Conservation (phyloP, 2,113 vertebrate genomes). For the Corythornis madagascariensis region DNA sequence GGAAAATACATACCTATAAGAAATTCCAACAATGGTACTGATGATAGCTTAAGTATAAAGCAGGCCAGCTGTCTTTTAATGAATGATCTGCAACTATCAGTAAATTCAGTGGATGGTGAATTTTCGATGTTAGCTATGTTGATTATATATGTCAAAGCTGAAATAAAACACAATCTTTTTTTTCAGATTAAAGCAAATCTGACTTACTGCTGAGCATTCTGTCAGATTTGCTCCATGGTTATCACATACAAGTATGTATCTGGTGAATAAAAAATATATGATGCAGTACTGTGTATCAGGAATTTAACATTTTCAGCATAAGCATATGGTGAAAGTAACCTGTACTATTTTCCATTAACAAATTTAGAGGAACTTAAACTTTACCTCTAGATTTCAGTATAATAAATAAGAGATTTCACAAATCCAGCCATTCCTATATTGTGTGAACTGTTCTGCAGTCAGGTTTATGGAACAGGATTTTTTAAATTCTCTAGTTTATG, state of each 20-base stretch:
- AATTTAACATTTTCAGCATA: neutral
- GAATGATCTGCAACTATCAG: neutral
- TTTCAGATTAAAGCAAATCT: neutral
- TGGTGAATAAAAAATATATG: neutral
- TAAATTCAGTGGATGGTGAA: neutral
- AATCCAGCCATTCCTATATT: neutral
- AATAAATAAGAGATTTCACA: neutral
- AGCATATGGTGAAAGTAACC: neutral
- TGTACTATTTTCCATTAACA: neutral
- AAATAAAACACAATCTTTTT: neutral
- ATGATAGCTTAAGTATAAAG: neutral
- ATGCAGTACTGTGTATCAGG: neutral
- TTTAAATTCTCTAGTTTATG: neutral
- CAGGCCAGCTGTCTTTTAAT: neutral
- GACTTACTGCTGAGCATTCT: neutral
- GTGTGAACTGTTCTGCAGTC: neutral
- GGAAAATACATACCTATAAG: neutral
- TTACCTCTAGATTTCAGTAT: neutral
- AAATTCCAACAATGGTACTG: neutral
- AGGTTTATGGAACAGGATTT: neutral
- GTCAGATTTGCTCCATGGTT: neutral
- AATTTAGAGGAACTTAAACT: neutral
- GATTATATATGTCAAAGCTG: neutral
- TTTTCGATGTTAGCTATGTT: neutral
- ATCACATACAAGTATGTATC: neutral